Evolutionary conservation across 2,113 vertebrate species (phyloP), one percentile per base, ranked within the genome.

Genomic region (Bufo bufo): DNA sequence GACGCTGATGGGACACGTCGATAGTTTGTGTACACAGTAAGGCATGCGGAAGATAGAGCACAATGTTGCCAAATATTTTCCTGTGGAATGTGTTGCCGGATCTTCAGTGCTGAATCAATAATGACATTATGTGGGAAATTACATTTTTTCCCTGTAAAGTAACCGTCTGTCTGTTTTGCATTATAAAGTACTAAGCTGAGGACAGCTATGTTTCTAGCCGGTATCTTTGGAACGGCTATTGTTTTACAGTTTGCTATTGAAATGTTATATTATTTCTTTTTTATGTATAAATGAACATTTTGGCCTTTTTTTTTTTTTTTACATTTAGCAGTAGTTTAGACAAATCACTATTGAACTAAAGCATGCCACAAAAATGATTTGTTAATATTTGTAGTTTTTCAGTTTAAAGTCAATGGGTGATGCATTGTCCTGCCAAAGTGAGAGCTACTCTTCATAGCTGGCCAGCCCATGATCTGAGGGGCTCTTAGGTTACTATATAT

Each of bases 81-180:
- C 54, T 84, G 33, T 66, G 82, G 63, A 71, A 69, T 84, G 69
- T 84, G 63, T 4, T 84, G 65, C 63, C 50, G 49, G 63, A 69
- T 71, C 82, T 17, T 54, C n/a, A 84, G 82, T 58, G 58, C 82
- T 84, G 63, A 84, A 84, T 84, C 82, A 84, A 84, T 69, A 84
- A 52, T 84, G 82, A 49, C 63, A 84, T 50, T 69, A 69, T 84
- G 63, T 69, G 82, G 82, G 63, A 84, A 84, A 84, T 61, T 4
- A 84, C 59, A 52, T 61, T 19, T 33, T 59, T 81, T 81, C 77
- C 77, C 54, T 80, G 52, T 19, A 80, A 43, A 80, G 54, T 43
- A 59, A 81, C 16, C 45, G 6, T 59, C 54, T 81, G 78, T 81
- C 45, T 81, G 58, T 81, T 81, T 81, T 81, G 78, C 58, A 61